A percentile compares a stretch with the other conserved stretches of the same genome.
Conservation (phyloP, 92 coral and sea anemone species). For the Palythoa heliodiscus region DNA sequence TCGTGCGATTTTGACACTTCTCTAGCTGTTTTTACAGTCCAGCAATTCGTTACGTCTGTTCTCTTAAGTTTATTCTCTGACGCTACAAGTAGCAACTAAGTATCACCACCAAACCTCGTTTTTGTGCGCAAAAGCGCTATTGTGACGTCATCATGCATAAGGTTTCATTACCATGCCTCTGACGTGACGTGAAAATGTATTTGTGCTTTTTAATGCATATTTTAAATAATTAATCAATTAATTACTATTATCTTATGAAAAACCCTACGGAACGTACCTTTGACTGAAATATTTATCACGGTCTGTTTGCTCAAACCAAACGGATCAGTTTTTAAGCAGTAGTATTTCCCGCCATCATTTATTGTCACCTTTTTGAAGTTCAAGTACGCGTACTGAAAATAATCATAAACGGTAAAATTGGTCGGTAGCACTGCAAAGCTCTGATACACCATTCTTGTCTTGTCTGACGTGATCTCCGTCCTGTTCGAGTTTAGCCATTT, state of each 20-base stretch:
- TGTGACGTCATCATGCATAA: too few relatives aligned
- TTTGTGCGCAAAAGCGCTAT: too few relatives aligned
- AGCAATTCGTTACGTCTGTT: too few relatives aligned
- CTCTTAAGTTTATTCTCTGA: too few relatives aligned
- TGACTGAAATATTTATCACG: conserved; percentile 1
- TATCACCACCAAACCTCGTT: too few relatives aligned
- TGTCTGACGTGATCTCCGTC: background rate
- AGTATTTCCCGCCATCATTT: background rate
- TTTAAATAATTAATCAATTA: too few relatives aligned
- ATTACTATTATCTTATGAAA: background rate
- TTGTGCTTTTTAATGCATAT: too few relatives aligned
- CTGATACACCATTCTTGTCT: background rate
- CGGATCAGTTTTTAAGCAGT: background rate
- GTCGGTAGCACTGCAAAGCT: background rate
- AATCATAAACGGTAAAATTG: background rate
- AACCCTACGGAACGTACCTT: background rate
- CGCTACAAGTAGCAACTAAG: too few relatives aligned
- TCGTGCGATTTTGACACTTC: too few relatives aligned
- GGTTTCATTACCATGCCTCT: too few relatives aligned
- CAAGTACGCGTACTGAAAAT: background rate
- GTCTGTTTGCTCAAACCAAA: background rate
- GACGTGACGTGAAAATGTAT: too few relatives aligned
- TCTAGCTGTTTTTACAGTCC: too few relatives aligned
- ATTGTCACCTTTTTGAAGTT: background rate
- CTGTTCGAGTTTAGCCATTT: background rate